Base-by-base conservation (phyloP, 2,797 vertebrate genomes). In the Peromyscus aztecus region DNA sequence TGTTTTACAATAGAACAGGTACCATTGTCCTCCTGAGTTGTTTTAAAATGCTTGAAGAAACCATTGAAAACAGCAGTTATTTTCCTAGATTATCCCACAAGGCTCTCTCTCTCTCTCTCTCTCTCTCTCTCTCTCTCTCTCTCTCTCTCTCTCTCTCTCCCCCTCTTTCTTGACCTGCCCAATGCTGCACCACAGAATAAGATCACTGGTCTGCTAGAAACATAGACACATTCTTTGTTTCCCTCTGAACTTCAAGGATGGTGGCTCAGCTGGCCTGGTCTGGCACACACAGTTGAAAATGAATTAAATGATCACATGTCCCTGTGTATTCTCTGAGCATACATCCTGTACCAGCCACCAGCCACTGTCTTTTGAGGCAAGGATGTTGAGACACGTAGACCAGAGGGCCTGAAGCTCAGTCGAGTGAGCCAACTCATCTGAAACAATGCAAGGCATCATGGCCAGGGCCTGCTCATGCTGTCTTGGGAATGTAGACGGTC, bases 101-200 rank as follows among this genome's bases (percentile, higher is more conserved):
- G 43, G 0, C 8, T 12, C 24, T 6, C 4, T 14, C 73, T 24
- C 23, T 40, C 21, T 40, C 73, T 1, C 5, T 43, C 71, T 24
- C 4, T 43, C 24, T 16, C 43, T 31, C 27, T 9, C 27, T 9
- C 16, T 2, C 29, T 34, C 5, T 2, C 7, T 16, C 27, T 0
- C 14, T 27, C 21, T 29, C 40, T 8, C 3, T 6, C 10, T 27
- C 21, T 12, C 37, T 2, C 6, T 21, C 10, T 2, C 13, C 3
- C 13, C 0, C 5, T 9, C 23, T 12, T 6, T 67, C 31, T 6
- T 5, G 57, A 4, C 5, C 24, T 34, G 57, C 0, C 0, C 40
- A 46, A 2, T 12, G 29, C 37, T 14, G 2, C 2, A 14, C 75
- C 0, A 3, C 46, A 40, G 13, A 67, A 63, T 52, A 13, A 49